A percentile compares a stretch with the other conserved stretches of the same genome.
phyloP scores from a whole-genome alignment of 2,888 invertebrate species.

The Sesamia inferens region DNA sequence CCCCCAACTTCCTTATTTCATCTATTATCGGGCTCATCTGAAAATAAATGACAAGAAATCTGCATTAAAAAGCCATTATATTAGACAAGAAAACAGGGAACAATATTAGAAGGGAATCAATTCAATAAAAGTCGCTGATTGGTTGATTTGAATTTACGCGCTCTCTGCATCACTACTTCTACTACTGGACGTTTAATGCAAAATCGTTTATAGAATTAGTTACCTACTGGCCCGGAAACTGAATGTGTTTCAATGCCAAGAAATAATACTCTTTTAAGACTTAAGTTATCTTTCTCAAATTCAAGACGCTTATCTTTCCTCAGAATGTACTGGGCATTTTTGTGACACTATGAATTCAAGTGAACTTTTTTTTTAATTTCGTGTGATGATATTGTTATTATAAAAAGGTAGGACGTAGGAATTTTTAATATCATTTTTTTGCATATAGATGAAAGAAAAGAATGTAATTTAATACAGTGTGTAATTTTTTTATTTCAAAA shows the following conservation, averaged over 20 bases:
- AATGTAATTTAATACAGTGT: slow-evolving; percentile 48
- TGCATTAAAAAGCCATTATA: slow-evolving; percentile 15
- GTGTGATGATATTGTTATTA: slow-evolving; percentile 40
- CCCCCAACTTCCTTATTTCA: neutral
- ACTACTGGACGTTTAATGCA: slow-evolving; percentile 56
- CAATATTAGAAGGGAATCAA: slow-evolving; percentile 1
- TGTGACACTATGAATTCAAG: slow-evolving; percentile 61
- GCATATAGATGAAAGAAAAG: slow-evolving; percentile 44
- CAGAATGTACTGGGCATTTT: slow-evolving; percentile 68
- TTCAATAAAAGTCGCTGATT: slow-evolving; percentile 15
- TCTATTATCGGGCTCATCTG: slow-evolving; percentile 7
- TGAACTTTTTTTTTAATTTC: slow-evolving; percentile 66
- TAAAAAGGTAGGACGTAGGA: neutral
- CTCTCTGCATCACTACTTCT: slow-evolving; percentile 30
- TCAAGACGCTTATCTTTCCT: slow-evolving; percentile 60
- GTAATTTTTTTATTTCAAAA: no score
- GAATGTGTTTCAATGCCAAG: slow-evolving; percentile 61
- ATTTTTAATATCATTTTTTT: slow-evolving; percentile 41
- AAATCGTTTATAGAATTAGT: slow-evolving; percentile 57
- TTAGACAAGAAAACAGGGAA: slow-evolving; percentile 2
- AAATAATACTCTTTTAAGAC: slow-evolving; percentile 66
- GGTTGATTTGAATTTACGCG: slow-evolving; percentile 26
- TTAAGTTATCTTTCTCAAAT: slow-evolving; percentile 63
- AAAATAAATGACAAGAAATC: neutral
- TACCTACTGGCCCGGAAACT: slow-evolving; percentile 68